Evolutionary conservation across 2,888 invertebrate species (phyloP), one percentile per base, ranked within the genome.

Genomic region (Pammene aurita): DNA sequence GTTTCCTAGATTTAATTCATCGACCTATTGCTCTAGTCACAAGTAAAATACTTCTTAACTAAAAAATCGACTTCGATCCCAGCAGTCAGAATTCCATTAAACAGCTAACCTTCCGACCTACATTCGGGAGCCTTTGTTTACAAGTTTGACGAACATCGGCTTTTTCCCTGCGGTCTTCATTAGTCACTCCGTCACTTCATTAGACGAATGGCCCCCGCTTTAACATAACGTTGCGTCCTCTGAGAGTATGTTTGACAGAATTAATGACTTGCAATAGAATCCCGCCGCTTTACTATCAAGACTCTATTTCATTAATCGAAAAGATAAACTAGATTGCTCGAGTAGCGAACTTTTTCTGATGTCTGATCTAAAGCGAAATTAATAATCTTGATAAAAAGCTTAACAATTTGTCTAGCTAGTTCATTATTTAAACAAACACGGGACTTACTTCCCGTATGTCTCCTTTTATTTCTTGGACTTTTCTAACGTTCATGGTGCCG

Each of bases 141-240:
- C 58, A 58, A 58, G 44, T 46, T 58, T 34, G 26, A 60, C 60
- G 34, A 48, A 26, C 18, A 14, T 35, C n/a, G 14, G 2, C 26
- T 34, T 57, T 65, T 57, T 57, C 65, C 65, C 65, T 26, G 7
- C 48, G 48, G 65, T 41, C 48, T 65, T 65, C 48, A 65, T 65
- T 65, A 57, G 13, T 65, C 18, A 41, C 65, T 57, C 46, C 48
- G 57, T 50, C n/a, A n/a, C n/a, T n/a, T n/a, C n/a, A n/a, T n/a
- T n/a, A n/a, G 65, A 65, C 41, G 57, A 46, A 57, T 65, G 65
- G 56, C 42, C 56, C 14, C 38, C 10, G 35, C 46, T 57, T 48
- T 34, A 56, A 46, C 46, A 41, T 14, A 14, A 16, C 38, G 38
- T 60, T 48, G 18, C 57, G 46, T 41, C 56, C 48, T 38, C 65